A percentile compares a stretch with the other conserved stretches of the same genome.
These are phyloP conservation scores for Aporophyla nigra DNA, from an alignment of 2,888 invertebrate genomes.

Conservation along the genomic window DNA sequence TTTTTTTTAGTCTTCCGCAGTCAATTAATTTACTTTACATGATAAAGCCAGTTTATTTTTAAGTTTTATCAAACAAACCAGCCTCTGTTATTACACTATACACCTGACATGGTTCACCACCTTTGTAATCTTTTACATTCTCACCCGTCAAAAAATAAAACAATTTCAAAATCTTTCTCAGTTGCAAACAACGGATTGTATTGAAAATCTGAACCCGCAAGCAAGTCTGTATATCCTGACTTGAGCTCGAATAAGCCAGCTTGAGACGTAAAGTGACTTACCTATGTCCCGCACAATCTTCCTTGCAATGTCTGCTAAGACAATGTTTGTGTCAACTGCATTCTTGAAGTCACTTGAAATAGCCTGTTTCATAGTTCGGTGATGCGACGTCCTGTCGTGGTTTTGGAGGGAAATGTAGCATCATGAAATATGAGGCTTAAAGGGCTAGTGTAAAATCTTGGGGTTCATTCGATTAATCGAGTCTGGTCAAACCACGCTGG, in stretches of 20 bases:
- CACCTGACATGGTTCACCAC: background rate
- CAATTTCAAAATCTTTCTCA: background rate
- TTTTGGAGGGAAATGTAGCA: background rate
- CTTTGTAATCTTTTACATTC: background rate
- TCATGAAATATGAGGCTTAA: too few species aligned
- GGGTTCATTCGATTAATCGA: too few species aligned
- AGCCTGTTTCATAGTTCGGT: background rate
- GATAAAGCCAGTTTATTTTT: background rate
- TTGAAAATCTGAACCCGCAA: constrained; percentile 24
- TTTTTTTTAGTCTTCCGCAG: too few species aligned
- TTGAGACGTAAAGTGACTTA: constrained; percentile 43
- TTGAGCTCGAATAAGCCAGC: constrained; percentile 36
- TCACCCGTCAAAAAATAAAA: background rate
- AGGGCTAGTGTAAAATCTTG: too few species aligned
- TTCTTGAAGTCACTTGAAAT: constrained; percentile 17
- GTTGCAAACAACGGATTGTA: background rate
- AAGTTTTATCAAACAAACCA: background rate
- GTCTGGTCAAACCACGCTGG: too few species aligned
- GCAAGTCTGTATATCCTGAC: constrained; percentile 9
- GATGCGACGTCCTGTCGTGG: background rate
- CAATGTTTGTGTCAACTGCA: background rate
- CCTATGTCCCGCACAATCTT: constrained; percentile 38
- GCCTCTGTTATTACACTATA: background rate
- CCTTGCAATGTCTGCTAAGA: constrained; percentile 12
- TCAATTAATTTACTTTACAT: background rate